Conservation (phyloP, 2,113 vertebrate species). For the Fulmarus glacialis region DNA sequence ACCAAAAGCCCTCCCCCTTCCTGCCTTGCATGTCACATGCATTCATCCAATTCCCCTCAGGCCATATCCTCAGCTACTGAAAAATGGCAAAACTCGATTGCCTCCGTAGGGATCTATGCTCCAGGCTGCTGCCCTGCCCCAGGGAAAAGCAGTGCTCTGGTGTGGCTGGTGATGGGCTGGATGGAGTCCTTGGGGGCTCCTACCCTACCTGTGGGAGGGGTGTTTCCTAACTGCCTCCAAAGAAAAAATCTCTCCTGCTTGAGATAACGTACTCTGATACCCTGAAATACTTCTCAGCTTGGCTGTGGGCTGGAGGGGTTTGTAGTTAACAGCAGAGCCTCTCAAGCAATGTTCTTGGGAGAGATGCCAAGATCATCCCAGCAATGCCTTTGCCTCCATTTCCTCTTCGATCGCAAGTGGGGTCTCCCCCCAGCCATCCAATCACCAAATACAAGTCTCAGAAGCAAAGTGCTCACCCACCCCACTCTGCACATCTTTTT, state of each 20-base stretch:
- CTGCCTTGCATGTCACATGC: neutral
- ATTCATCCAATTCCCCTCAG: neutral
- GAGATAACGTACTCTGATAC: neutral
- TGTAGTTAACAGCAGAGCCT: neutral
- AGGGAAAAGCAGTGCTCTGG: neutral
- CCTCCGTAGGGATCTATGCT: neutral
- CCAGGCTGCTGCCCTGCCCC: neutral
- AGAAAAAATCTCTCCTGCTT: neutral
- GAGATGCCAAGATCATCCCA: neutral
- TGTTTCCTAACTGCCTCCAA: neutral
- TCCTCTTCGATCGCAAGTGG: neutral
- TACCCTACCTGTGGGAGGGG: neutral
- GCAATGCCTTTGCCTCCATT: neutral
- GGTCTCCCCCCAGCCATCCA: neutral
- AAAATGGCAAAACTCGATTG: neutral
- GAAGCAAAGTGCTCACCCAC: neutral
- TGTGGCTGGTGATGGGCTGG: neutral
- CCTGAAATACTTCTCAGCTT: neutral
- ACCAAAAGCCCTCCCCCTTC: neutral
- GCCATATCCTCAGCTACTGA: neutral
- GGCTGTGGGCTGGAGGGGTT: neutral
- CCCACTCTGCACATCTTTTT: neutral
- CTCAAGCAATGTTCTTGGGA: neutral
- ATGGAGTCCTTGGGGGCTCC: neutral
- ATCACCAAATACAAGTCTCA: neutral